phyloP scores from a whole-genome alignment of 2,888 invertebrate species.

The Phyllotreta cruciferae region DNA sequence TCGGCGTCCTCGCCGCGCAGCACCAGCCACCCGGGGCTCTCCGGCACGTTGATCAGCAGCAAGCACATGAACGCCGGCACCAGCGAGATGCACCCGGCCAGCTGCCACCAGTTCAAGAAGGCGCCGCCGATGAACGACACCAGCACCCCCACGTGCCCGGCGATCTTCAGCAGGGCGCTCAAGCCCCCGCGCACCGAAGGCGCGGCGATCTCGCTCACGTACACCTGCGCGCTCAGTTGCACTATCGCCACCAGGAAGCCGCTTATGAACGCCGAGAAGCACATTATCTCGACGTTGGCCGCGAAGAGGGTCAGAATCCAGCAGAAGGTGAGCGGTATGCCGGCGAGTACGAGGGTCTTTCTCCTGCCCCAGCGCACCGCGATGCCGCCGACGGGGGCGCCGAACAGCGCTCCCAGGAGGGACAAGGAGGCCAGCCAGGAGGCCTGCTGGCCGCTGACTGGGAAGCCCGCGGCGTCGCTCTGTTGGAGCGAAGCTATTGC shows the following conservation, averaged over 20 bases:
- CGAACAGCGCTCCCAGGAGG: constrained; percentile 79
- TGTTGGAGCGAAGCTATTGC: constrained; percentile 77
- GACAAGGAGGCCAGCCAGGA: constrained; percentile 85
- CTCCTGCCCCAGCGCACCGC: constrained; percentile 78
- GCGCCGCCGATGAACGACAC: constrained; percentile 85
- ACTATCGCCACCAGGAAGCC: constrained; percentile 65
- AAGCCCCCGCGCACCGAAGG: constrained; percentile 86
- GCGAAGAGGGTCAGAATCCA: constrained; percentile 85
- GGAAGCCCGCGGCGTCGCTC: constrained; percentile 68
- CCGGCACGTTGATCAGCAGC: constrained; percentile 81
- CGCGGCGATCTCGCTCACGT: constrained; percentile 90
- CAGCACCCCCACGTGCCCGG: constrained; percentile 84
- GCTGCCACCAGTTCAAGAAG: constrained; percentile 82
- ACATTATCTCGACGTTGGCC: constrained; percentile 79
- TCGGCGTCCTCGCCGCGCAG: constrained; percentile 78
- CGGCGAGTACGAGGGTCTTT: constrained; percentile 73
- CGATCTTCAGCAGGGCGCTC: constrained; percentile 85
- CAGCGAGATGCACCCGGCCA: constrained; percentile 81
- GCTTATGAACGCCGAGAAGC: constrained; percentile 82
- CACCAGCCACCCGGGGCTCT: constrained; percentile 86
- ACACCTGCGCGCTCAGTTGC: constrained; percentile 66
- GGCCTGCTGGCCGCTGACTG: constrained; percentile 75
- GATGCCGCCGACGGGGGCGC: constrained; percentile 80
- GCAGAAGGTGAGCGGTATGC: constrained; percentile 77
- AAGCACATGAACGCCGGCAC: constrained; percentile 80